Conservation (phyloP, 2,888 invertebrate genomes). For the Plutella xylostella region DNA sequence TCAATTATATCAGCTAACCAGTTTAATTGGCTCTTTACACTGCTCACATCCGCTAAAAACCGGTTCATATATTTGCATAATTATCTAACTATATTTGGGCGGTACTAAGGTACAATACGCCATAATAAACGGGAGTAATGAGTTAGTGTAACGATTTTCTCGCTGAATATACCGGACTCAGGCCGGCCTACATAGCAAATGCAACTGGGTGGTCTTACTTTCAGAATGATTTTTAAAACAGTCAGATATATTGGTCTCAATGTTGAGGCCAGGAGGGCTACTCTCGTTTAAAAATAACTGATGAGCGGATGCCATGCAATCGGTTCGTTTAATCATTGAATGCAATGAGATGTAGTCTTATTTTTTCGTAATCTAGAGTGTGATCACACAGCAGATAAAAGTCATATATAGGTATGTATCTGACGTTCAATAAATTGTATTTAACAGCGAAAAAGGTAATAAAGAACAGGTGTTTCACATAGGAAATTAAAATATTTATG, state of each 20-base stretch:
- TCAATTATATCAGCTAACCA: conserved; percentile 1
- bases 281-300: neutral
- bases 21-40: conserved; percentile 2
- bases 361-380: too few species aligned
- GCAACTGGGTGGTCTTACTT: neutral
- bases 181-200: neutral
- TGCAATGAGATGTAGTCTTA: too few species aligned
- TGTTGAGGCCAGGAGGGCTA: neutral
- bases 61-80: neutral
- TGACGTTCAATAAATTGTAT: too few species aligned
- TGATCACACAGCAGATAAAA: too few species aligned
- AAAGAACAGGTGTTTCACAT: too few species aligned
- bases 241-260: too few species aligned
- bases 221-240: too few species aligned
- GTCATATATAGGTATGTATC: too few species aligned
- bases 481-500: too few species aligned
- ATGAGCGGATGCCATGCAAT: neutral
- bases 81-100: neutral
- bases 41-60: conserved; percentile 3
- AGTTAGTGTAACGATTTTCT: neutral
- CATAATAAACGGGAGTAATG: neutral
- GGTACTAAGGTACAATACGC: neutral
- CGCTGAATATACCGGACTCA: neutral
- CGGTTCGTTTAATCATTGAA: neutral
- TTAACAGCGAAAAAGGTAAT: too few species aligned